Percentiles rank a stretch among this genome's conserved stretches.
phyloP scores from a whole-genome alignment of 2,113 vertebrate species.

The Corapipo altera region DNA sequence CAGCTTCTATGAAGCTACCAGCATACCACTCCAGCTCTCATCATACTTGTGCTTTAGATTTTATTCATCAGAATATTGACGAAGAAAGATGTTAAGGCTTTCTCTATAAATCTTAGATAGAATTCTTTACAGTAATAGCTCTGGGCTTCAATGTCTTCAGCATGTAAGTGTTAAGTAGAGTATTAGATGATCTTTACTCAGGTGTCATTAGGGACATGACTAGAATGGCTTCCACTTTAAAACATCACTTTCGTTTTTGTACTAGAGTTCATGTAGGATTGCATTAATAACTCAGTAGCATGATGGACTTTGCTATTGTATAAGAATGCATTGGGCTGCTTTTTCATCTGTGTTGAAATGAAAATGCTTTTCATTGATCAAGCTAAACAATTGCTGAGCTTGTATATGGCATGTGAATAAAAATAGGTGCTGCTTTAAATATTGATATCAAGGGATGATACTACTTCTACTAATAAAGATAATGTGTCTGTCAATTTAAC shows the following conservation, averaged over 20 bases:
- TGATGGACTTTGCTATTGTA: slow-evolving; percentile 2
- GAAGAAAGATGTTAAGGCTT: not conserved
- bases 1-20: not conserved
- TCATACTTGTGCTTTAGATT: not conserved
- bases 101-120: not conserved
- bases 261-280: not conserved
- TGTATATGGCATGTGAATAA: not conserved
- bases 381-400: not conserved
- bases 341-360: slow-evolving; percentile 12
- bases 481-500: slow-evolving; percentile 17
- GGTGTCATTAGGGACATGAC: not conserved
- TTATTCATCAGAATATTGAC: slow-evolving; percentile 9
- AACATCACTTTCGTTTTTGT: slow-evolving; percentile 1
- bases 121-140: not conserved
- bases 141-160: not conserved
- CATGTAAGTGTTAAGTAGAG: not conserved
- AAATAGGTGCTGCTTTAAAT: not conserved
- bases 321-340: not conserved
- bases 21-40: not conserved
- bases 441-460: not conserved
- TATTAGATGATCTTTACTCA: not conserved
- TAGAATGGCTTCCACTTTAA: not conserved
- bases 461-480: not conserved
- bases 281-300: slow-evolving; percentile 33
- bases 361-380: slow-evolving; percentile 6